These are phyloP conservation scores for Camponotus fellah DNA, from an alignment of 2,888 invertebrate genomes.

Conservation along the genomic window DNA sequence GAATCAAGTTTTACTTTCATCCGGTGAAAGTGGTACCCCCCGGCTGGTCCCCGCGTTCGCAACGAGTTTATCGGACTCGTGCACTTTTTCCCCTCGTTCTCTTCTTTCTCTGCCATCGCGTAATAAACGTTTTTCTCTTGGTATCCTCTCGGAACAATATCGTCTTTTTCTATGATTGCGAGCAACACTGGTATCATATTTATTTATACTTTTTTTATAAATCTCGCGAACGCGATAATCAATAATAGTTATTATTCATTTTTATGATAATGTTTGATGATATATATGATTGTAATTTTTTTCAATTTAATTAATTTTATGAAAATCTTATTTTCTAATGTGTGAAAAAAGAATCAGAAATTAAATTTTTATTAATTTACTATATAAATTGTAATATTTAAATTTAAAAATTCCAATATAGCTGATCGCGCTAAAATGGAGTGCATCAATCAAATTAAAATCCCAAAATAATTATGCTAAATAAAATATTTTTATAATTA, in stretches of 20 bases:
- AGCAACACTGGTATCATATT: not conserved
- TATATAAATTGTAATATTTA: not conserved
- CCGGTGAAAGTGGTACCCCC: slow-evolving; percentile 74
- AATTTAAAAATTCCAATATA: not conserved
- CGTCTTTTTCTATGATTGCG: not conserved
- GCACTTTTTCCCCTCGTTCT: slow-evolving; percentile 57
- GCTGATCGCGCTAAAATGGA: too few species aligned
- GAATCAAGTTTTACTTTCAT: slow-evolving; percentile 77
- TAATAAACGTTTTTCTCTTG: slow-evolving; percentile 36
- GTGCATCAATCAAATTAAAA: not conserved
- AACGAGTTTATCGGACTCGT: slow-evolving; percentile 67
- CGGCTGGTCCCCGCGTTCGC: slow-evolving; percentile 49
- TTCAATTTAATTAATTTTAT: not conserved
- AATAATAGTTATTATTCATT: not conserved
- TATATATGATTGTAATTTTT: not conserved
- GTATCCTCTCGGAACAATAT: slow-evolving; percentile 10
- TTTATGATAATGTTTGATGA: not conserved
- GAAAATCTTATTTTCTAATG: not conserved
- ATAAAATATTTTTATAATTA: not conserved
- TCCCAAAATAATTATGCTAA: not conserved
- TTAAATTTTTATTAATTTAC: not conserved
- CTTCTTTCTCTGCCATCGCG: slow-evolving; percentile 20
- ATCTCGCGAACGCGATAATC: not conserved
- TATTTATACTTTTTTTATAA: not conserved
- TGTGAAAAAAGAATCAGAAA: not conserved